phyloP scores from a whole-genome alignment of 2,888 invertebrate genomes.

The Xanthorhoe designata region DNA sequence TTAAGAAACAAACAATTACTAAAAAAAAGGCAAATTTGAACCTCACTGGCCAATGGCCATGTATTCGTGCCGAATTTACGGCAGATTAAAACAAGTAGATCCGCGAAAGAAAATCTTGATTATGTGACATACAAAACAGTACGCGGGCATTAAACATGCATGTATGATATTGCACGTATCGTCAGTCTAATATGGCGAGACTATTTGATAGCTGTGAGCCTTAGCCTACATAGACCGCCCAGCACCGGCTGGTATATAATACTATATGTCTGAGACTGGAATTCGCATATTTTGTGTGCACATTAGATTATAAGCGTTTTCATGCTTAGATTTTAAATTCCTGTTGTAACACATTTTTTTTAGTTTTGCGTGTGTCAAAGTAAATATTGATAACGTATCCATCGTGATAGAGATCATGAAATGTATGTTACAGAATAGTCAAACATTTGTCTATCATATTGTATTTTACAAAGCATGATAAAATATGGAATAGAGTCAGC shows the following conservation, averaged over 20 bases:
- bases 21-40: too few relatives aligned
- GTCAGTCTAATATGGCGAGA: conserved; percentile 53
- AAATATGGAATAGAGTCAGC: too few relatives aligned
- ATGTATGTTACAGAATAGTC: too few relatives aligned
- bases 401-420: too few relatives aligned
- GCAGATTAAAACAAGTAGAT: background rate
- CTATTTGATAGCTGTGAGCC: conserved; percentile 61
- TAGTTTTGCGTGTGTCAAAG: too few relatives aligned
- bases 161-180: conserved; percentile 51
- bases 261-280: conserved; percentile 9
- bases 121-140: conserved; percentile 16
- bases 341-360: too few relatives aligned
- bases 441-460: too few relatives aligned
- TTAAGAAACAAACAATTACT: too few relatives aligned
- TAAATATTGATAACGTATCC: too few relatives aligned
- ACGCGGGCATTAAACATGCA: conserved; percentile 29
- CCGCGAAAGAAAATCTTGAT: conserved; percentile 19
- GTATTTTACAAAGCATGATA: too few relatives aligned
- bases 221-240: conserved; percentile 57
- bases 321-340: background rate
- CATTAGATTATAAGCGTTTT: background rate
- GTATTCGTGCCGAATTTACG: too few relatives aligned
- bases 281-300: background rate
- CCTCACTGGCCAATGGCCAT: too few relatives aligned
- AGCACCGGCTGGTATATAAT: conserved; percentile 12